These are phyloP conservation scores for Oreonectes daqikongensis DNA, from an alignment of 2,797 vertebrate species.

Conservation along the genomic window DNA sequence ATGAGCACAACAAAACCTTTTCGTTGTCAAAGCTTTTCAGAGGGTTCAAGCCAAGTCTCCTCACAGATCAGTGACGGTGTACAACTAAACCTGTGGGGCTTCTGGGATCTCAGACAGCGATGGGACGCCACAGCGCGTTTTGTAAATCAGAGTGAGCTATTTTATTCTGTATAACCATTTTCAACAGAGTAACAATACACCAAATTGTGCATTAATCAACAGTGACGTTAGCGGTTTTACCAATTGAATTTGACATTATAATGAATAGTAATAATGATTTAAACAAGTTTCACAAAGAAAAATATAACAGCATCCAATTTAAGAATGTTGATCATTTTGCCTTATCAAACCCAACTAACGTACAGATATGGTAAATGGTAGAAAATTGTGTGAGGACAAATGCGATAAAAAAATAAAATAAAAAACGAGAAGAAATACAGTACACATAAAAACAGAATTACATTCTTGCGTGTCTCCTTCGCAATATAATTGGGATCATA, in stretches of 20 bases:
- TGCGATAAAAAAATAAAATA: not conserved
- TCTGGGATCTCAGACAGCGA: constrained; percentile 2
- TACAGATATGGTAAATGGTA: constrained; percentile 48
- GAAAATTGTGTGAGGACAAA: constrained; percentile 15
- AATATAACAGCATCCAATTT: constrained; percentile 53
- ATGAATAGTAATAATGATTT: constrained; percentile 64
- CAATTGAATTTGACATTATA: constrained; percentile 45
- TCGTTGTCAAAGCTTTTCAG: constrained; percentile 6
- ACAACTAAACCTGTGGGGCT: not conserved
- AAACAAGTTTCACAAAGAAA: constrained; percentile 60
- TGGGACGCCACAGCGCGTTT: not conserved
- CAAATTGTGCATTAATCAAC: constrained; percentile 76
- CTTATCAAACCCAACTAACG: constrained; percentile 33
- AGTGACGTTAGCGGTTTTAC: constrained; percentile 56
- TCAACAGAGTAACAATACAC: constrained; percentile 75
- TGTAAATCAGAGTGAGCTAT: constrained; percentile 61
- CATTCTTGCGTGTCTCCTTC: constrained; percentile 18
- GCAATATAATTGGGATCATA: constrained; percentile 2
- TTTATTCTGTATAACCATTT: constrained; percentile 74
- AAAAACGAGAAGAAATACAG: constrained; percentile 16
- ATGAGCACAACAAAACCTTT: no score
- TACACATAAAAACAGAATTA: constrained; percentile 21
- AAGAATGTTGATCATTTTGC: constrained; percentile 33
- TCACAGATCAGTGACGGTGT: not conserved
- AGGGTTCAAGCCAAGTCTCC: not conserved